Percentiles rank a stretch among this genome's conserved stretches.
These are phyloP conservation scores for Cryptocephalus primarius DNA, from an alignment of 2,888 invertebrate genomes.

Conservation along the genomic window DNA sequence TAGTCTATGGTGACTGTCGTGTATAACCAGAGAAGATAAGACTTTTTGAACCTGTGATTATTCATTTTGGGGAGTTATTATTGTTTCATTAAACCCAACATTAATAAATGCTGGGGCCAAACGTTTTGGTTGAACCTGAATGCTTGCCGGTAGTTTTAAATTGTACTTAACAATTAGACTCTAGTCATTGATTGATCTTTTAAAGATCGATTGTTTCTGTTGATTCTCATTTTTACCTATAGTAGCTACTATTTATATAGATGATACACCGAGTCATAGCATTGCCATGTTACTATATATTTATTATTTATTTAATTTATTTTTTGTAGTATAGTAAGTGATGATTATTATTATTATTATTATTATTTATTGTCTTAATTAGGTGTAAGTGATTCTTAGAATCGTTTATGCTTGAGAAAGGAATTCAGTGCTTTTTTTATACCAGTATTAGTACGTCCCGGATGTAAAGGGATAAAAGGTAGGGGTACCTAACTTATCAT, in stretches of 20 bases:
- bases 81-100: conserved; percentile 13
- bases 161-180: conserved; percentile 1
- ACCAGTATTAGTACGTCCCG: background rate
- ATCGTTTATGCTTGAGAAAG: too few species aligned
- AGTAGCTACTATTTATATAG: too few species aligned
- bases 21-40: too few species aligned
- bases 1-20: too few species aligned
- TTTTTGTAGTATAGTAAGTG: too few species aligned
- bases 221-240: background rate
- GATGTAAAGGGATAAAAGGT: conserved; percentile 18
- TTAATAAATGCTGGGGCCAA: conserved; percentile 19
- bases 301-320: too few species aligned
- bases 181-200: conserved; percentile 11
- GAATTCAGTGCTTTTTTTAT: too few species aligned
- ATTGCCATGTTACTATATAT: conserved; percentile 2
- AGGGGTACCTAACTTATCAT: conserved; percentile 23
- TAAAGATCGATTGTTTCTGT: conserved; percentile 9
- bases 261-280: background rate
- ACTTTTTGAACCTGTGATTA: too few species aligned
- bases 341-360: too few species aligned
- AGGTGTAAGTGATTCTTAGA: too few species aligned
- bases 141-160: conserved; percentile 11
- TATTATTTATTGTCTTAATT: too few species aligned
- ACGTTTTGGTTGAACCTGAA: conserved; percentile 8
- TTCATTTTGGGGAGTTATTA: too few species aligned